Conservation (phyloP, 2,797 vertebrate species). For the Scolopax rusticola region DNA sequence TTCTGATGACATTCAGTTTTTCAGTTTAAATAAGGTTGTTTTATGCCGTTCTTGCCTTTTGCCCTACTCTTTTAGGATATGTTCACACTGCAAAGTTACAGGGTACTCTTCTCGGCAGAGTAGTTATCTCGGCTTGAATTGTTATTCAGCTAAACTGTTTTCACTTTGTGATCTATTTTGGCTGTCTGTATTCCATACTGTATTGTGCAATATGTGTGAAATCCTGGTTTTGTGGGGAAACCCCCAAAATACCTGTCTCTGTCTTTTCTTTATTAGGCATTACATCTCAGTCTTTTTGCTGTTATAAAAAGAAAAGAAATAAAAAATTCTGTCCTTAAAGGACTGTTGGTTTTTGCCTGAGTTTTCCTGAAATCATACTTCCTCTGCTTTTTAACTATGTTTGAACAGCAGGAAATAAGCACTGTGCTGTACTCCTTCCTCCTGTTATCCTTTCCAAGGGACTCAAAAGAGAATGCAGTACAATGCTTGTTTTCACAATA, state of each 20-base stretch:
- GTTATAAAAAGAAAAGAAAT: neutral
- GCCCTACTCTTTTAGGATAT: neutral
- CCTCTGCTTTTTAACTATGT: neutral
- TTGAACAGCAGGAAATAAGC: neutral
- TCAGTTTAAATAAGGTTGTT: neutral
- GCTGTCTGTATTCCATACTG: neutral
- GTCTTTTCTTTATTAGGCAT: neutral
- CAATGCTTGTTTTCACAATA: neutral
- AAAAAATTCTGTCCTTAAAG: neutral
- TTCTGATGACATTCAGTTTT: neutral
- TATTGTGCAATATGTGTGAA: neutral
- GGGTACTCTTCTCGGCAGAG: neutral
- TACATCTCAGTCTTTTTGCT: neutral
- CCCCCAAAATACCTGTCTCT: neutral
- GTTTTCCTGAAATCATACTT: neutral
- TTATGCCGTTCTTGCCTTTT: neutral
- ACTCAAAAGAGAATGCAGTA: neutral
- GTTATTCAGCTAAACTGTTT: neutral
- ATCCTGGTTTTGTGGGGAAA: neutral
- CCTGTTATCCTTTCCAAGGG: neutral
- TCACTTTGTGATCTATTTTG: neutral
- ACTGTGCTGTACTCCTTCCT: neutral
- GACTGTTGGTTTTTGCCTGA: neutral
- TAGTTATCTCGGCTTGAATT: neutral
- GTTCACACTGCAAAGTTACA: neutral